These are phyloP conservation scores for Cataglyphis altisquamis DNA, from an alignment of 2,888 invertebrate genomes.

Conservation along the genomic window DNA sequence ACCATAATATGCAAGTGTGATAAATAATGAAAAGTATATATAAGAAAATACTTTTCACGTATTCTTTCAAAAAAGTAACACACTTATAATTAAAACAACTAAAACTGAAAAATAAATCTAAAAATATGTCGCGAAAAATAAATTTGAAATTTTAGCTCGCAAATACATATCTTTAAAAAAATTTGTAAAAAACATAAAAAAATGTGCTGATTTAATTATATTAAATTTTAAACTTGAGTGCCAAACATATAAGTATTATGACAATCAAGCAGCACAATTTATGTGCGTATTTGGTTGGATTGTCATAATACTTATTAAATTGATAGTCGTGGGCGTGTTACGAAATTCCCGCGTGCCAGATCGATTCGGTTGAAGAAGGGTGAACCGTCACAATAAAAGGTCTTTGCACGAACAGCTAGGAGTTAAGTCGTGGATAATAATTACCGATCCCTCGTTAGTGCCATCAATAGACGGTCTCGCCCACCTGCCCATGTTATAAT, in stretches of 20 bases:
- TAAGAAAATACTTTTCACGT: background rate
- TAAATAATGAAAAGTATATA: constrained; percentile 1
- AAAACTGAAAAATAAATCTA: background rate
- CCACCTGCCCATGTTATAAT: constrained; percentile 82
- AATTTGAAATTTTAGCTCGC: background rate
- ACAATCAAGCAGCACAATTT: constrained; percentile 26
- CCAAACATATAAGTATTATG: background rate
- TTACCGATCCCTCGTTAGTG: constrained; percentile 82
- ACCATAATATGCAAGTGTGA: constrained; percentile 1
- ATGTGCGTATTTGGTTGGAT: background rate
- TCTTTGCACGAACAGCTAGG: constrained; percentile 76
- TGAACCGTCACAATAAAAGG: constrained; percentile 71
- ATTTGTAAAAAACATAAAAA: background rate
- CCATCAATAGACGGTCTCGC: constrained; percentile 76
- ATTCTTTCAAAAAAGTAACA: background rate
- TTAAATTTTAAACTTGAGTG: background rate
- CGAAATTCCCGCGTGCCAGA: constrained; percentile 69
- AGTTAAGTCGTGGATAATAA: constrained; percentile 83
- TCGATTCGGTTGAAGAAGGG: constrained; percentile 61
- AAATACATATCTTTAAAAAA: background rate
- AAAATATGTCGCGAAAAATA: background rate
- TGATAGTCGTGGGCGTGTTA: constrained; percentile 51
- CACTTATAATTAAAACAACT: background rate
- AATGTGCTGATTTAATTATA: background rate
- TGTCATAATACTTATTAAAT: constrained; percentile 59